Base-by-base conservation (phyloP, 1,140 invertebrate species). In the Chrysoperla carnea region DNA sequence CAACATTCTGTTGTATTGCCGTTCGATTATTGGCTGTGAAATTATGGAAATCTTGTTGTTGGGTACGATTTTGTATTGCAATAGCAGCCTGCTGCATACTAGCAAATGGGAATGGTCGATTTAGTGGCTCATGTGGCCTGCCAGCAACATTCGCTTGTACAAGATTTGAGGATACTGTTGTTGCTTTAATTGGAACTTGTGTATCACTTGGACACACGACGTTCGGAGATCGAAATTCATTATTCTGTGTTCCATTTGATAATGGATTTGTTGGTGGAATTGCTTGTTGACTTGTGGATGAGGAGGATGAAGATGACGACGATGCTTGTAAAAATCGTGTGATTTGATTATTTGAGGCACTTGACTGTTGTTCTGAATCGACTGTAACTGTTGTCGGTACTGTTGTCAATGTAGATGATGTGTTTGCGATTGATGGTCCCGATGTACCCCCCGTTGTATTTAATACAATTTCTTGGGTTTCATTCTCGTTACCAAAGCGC, bases 71-170 rank as follows among this genome's bases (percentile, higher is more conserved):
- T 36, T 69, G 66, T 47, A 71, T 68, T 11, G 71, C 67, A 60
- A 69, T 70, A 6, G 74, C 74, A 39, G 84, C 84, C 55, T 89
- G 85, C 40, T 83, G 85, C 85, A 91, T 89, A 59, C 84, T 88
- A 48, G 83, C 79, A 58, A 88, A 91, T 12, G 86, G 84, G 62
- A 82, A 89, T 51, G 75, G 75, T 36, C 71, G 51, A 69, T 69
- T 49, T 68, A 70, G 45, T 59, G 61, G 45, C 52, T 76, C 63
- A 64, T 64, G 52, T 1, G 64, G 49, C 14, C 66, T 55, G 38
- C 66, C 56, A 12, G 61, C 60, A 47, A 63, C 62, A 50, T 61
- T 61, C 43, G 62, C 58, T 27, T 63, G 69, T 46, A 68, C 66
- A 58, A 68, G 72, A 50, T 75, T 73, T 50, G 79, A 75, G 60